Base-by-base conservation (phyloP, 2,888 invertebrate species). In the Nudaria mundana region DNA sequence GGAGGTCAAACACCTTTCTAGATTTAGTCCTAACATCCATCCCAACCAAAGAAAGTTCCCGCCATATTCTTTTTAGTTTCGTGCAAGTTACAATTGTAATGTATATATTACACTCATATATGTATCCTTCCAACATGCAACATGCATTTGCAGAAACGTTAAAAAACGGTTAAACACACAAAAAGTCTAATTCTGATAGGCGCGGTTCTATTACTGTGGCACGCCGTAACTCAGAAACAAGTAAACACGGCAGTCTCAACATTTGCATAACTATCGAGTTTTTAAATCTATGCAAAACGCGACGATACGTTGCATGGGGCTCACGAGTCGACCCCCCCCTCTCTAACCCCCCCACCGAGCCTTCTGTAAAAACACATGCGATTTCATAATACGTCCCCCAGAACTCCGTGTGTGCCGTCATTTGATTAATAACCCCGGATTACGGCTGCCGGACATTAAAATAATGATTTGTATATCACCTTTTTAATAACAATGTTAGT, bases 221-320 rank as follows among this genome's bases (percentile, higher is more conserved):
- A 76, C 78, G 76, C 75, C 81, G 84, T 84, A 84, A 83, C 82
- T 86, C 84, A 82, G 81, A 76, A 79, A 76, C 83, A 78, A 81
- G 84, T 78, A 85, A 87, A 87, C 85, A 85, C 84, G 79, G 79
- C 80, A 76, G 69, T 69, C 71, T 65, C 57, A 64, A 65, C 72
- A 86, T 88, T 88, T 78, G 85, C 86, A 88, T 88, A 73, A 71
- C 83, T 87, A 88, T 88, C 87, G 79, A 82, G 66, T 88, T 88
- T 87, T 87, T 87, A 82, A 86, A 88, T 87, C 87, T 87, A 86
- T 87, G 87, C 86, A 86, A 86, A 88, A 86, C 79, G 77, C 78
- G 79, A 80, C 86, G 84, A 87, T 86, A 85, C 81, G 82, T 70
- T 71, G 76, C 77, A 66, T 78, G n/a, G 80, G 71, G 75, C 81